Conservation (phyloP, 2,113 vertebrate species). For the Sinocyclocheilus anshuiensis region DNA sequence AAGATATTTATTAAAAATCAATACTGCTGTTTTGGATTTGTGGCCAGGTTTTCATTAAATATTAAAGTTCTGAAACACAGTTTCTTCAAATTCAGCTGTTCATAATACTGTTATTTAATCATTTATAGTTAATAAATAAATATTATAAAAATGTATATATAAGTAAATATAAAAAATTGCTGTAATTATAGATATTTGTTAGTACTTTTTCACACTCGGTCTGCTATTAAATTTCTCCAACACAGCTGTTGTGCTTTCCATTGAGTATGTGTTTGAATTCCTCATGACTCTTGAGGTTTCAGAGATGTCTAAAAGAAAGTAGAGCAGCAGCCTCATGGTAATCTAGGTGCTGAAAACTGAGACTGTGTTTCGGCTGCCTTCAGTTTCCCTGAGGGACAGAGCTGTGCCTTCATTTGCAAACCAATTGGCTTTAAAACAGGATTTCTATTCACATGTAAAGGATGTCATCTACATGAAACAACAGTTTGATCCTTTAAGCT, state of each 20-base stretch:
- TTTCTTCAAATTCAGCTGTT: neutral
- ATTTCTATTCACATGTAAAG: constrained; percentile 53
- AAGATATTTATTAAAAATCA: too few species aligned
- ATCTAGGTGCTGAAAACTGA: constrained; percentile 29
- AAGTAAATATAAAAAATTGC: neutral
- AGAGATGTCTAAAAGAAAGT: neutral
- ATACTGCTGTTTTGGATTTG: neutral
- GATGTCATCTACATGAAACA: constrained; percentile 35
- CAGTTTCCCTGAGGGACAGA: constrained; percentile 21
- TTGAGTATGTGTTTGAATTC: neutral
- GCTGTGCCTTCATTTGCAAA: constrained; percentile 54
- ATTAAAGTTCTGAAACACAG: neutral
- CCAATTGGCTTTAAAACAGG: constrained; percentile 46
- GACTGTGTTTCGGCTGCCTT: constrained; percentile 29
- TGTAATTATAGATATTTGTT: neutral
- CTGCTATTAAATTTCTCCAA: neutral
- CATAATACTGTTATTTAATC: neutral
- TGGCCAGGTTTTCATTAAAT: neutral
- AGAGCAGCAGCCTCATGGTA: neutral
- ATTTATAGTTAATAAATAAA: neutral
- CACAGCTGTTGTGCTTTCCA: neutral
- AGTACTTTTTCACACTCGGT: neutral
- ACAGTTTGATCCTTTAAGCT: constrained; percentile 3
- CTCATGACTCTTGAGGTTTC: constrained; percentile 14
- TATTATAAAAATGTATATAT: neutral